Evolutionary conservation across 2,113 vertebrate species (phyloP), one percentile per base, ranked within the genome.

Genomic region (Festucalex cinctus): DNA sequence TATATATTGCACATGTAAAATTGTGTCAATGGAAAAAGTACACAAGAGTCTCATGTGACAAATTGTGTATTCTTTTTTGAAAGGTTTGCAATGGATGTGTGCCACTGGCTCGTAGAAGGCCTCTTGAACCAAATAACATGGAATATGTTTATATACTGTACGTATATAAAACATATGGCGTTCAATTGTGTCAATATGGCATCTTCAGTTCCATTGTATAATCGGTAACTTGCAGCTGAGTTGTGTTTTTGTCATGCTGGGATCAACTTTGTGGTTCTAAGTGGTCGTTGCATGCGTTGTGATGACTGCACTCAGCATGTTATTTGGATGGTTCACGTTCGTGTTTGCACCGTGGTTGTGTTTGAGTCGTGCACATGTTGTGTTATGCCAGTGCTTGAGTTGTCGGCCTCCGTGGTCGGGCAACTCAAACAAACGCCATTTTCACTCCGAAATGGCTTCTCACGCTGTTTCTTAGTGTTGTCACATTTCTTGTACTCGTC

Each of bases 391-490:
- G 91, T 93, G 94, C 95, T 98, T 99, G 95, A 97, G 94, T 86
- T 98, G 94, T 92, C 88, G 90, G 88, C 92, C 93, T 79, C 88
- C 79, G 90, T 88, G 93, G 78, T 90, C 77, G 85, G 70, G 93
- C 95, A 98, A 96, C 92, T 97, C 95, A 98, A 98, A 94, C 93
- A 91, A 93, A 90, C 73, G 94, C 94, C 95, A 93, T 95, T 94
- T 98, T 98, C 91, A 90, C 17, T 92, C 88, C 83, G 91, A 92
- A 96, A 93, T 96, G 94, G 93, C 93, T 92, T 89, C 80, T 93
- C 88, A 83, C 88, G 88, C 91, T 85, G 92, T 86, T 88, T 80
- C 89, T 48, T 2, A 90, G 76, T 92, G 91, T 94, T 90, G 84
- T 87, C 65, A 73, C 48, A 61, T 88, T 83, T 79, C 63, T 69